Evolutionary conservation across 2,797 vertebrate species (phyloP), one percentile per base, ranked within the genome.

Genomic region (Psittacula echo): DNA sequence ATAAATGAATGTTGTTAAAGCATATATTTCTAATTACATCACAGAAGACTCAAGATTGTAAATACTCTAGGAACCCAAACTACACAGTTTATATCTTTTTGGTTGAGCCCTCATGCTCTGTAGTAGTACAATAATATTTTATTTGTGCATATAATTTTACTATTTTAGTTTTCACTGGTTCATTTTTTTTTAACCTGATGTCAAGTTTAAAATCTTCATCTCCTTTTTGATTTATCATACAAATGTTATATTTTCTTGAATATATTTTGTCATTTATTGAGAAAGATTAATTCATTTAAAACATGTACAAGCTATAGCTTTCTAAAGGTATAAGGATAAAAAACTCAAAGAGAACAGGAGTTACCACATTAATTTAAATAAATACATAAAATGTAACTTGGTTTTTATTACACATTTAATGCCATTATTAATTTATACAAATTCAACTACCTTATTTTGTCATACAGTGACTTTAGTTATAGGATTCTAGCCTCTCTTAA

Each of bases 91-190:
- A 5, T 71, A 37, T 79, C 61, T 73, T 71, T 79, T 66, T 62
- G 5, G 81, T 81, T 80, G 44, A 90, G 42, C 34, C 44, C 24
- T 92, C 70, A 86, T 76, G n/a, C 58, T 79, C 7, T 34, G 11
- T 39, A 81, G 44, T 39, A 81, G 21, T 67, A 78, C 48, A 95
- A 74, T 41, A 88, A 30, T 85, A 73, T 82, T 94, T 65, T 7
- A 56, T 81, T 90, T 94, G 21, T 91, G 32, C 68, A 62, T 81
- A 82, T 54, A 83, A 76, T 65, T 82, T 86, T 85, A 60, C 32
- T 94, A 5, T 45, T 94, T 96, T 79, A 5, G 91, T 92, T 96
- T 79, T 86, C 60, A 23, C 37, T 20, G 15, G 51, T 72, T 58
- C 24, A 37, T 34, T 84, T 89, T 77, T 77, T 74, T 83, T 85